These are phyloP conservation scores for Eubasilissa splendida DNA, from an alignment of 2,888 invertebrate species.

Conservation along the genomic window DNA sequence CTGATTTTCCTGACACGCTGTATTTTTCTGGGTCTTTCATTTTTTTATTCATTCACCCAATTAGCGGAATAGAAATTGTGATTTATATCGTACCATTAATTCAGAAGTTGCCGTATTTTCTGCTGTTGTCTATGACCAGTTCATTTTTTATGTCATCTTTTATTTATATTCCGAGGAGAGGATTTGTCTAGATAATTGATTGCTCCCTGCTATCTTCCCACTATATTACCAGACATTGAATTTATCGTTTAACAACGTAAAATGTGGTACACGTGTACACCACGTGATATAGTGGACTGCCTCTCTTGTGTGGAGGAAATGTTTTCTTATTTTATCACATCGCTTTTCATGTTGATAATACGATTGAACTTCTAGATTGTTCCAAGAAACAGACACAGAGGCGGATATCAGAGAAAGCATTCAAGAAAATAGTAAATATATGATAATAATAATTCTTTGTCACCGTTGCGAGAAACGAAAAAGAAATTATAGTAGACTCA, in stretches of 20 bases:
- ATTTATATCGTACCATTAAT: constrained; percentile 52
- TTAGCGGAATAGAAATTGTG: constrained; percentile 48
- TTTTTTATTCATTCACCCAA: constrained; percentile 52
- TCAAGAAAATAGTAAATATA: too few species aligned
- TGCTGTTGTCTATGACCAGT: constrained; percentile 43
- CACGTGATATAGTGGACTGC: constrained; percentile 18
- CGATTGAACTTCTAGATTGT: constrained; percentile 42
- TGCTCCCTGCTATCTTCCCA: constrained; percentile 46
- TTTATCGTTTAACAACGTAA: constrained; percentile 53
- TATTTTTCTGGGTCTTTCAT: constrained; percentile 24
- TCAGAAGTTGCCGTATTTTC: constrained; percentile 26
- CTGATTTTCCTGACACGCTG: too few species aligned
- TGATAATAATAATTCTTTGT: too few species aligned
- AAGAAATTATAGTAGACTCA: too few species aligned
- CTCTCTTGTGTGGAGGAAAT: not conserved
- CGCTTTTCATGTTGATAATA: constrained; percentile 18
- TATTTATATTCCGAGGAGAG: constrained; percentile 53
- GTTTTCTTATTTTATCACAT: constrained; percentile 20
- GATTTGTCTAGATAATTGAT: constrained; percentile 50
- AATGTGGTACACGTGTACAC: constrained; percentile 36
- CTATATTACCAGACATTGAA: constrained; percentile 42
- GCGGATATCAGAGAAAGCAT: constrained; percentile 28
- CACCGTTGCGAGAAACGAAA: too few species aligned
- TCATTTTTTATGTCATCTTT: constrained; percentile 53
- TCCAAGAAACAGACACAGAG: not conserved